A percentile compares a stretch with the other conserved stretches of the same genome.
Evolutionary conservation across 1,140 invertebrate genomes (phyloP).

Genomic region (Maconellicoccus hirsutus): DNA sequence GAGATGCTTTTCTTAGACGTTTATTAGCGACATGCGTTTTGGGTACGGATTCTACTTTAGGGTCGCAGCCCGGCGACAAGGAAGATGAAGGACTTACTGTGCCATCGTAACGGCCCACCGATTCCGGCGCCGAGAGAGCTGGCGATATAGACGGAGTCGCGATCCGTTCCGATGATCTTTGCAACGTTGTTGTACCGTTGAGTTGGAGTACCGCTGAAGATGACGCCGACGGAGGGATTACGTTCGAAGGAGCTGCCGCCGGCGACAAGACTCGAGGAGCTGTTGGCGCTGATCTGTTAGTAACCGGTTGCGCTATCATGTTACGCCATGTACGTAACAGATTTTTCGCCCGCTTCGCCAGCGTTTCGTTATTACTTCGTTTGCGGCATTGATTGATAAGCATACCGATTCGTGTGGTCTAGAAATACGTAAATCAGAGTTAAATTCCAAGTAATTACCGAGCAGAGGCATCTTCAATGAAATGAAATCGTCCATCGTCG

Average conservation of each 20-base stretch:
- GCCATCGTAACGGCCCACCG: slow-evolving; percentile 28
- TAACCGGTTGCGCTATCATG: slow-evolving; percentile 43
- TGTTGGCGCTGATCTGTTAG: not conserved
- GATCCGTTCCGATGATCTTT: not conserved
- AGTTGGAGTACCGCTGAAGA: slow-evolving; percentile 23
- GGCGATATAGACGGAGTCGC: slow-evolving; percentile 23
- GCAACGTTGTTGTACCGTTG: slow-evolving; percentile 25
- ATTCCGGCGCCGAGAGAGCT: slow-evolving; percentile 34
- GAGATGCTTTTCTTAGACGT: slow-evolving; percentile 42
- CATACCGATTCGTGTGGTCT: slow-evolving; percentile 81
- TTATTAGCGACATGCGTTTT: slow-evolving; percentile 50
- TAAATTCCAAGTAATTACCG: no score
- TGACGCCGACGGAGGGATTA: not conserved
- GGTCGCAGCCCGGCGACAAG: slow-evolving; percentile 28
- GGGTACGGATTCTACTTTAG: slow-evolving; percentile 38
- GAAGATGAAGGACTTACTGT: slow-evolving; percentile 22
- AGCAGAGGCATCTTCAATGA: no score
- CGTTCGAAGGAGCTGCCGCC: not conserved
- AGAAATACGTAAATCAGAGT: slow-evolving; percentile 34
- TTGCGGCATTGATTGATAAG: slow-evolving; percentile 81
- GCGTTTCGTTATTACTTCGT: slow-evolving; percentile 64
- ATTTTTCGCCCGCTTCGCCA: slow-evolving; percentile 79
- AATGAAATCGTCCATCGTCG: no score
- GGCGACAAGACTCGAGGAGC: not conserved
- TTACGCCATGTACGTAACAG: slow-evolving; percentile 82